A percentile compares a stretch with the other conserved stretches of the same genome.
phyloP scores from a whole-genome alignment of 2,797 vertebrate genomes.

The Nyctibius grandis region DNA sequence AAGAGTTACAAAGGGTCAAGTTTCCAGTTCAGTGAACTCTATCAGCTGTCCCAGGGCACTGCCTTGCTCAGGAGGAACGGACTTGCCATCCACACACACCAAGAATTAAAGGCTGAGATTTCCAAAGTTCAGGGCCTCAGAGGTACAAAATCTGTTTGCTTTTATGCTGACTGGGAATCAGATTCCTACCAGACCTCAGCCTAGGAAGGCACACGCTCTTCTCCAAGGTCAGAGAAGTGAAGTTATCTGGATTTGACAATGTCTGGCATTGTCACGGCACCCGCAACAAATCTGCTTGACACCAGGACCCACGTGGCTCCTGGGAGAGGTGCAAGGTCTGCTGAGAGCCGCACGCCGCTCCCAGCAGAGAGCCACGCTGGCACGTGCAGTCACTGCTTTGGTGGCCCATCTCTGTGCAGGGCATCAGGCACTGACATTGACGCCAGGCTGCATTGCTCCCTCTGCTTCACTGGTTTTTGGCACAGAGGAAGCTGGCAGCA shows the following conservation, averaged over 20 bases:
- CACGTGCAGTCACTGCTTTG: not conserved
- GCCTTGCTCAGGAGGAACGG: not conserved
- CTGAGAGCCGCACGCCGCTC: accelerated
- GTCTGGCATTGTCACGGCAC: not conserved
- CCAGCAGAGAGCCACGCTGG: not conserved
- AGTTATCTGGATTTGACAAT: not conserved
- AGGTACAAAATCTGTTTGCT: not conserved
- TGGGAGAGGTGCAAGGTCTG: not conserved
- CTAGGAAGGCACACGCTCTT: not conserved
- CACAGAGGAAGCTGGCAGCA: not conserved
- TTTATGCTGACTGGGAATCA: not conserved
- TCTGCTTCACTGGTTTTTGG: not conserved
- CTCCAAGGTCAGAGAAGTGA: not conserved
- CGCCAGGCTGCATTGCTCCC: not conserved
- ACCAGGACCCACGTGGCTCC: not conserved
- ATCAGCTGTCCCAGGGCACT: constrained; percentile 28
- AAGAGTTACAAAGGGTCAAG: constrained; percentile 35
- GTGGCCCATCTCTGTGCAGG: not conserved
- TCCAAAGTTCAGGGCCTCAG: not conserved
- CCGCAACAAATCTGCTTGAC: not conserved
- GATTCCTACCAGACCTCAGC: not conserved
- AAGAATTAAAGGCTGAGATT: not conserved
- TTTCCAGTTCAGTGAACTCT: constrained; percentile 56
- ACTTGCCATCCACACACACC: not conserved
- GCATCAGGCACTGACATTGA: not conserved